Base-by-base conservation (phyloP, 2,888 invertebrate genomes). In the Apamea sordens region DNA sequence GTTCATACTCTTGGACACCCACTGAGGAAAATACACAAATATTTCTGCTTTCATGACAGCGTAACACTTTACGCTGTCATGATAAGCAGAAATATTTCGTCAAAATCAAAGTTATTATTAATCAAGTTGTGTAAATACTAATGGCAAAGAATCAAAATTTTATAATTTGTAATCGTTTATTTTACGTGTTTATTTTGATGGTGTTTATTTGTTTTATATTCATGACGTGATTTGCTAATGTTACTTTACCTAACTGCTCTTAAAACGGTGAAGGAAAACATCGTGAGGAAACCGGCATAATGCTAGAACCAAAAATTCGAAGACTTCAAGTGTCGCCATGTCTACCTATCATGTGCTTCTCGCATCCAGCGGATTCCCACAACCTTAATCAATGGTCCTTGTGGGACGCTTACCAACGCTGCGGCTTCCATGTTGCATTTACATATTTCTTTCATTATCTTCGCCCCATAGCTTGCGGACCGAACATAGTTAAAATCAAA, bases 31-130 rank as follows among this genome's bases (percentile, higher is more conserved):
- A 72, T n/a, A 71, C n/a, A 63, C 11, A 73, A 75, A 82, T 24
- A 56, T 82, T 64, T 32, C 28, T n/a, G n/a, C 50, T 50, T 36
- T 56, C 61, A 79, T 69, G 81, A 44, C 61, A 11, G 47, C 15
- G 10, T 76, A 28, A 63, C 61, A 18, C 32, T 56, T 47, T 36
- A 36, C 36, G 36, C 36, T 36, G 36, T 36, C 36, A 36, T 36
- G 36, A 36, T 36, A 36, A 36, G 4, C 36, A 36, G 36, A 36
- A 36, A 36, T 36, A 36, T 6, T 41, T 41, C 41, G 15, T 15
- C 47, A 4, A 47, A 47, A 47, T 47, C 15, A 47, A 74, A 50
- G 61, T 68, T 67, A 36, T 59, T 65, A 32, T 65, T 24, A 70
- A 76, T 41, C 71, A 68, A 78, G 28, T 63, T 53, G 50, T 50